These are phyloP conservation scores for Spodoptera litura DNA, from an alignment of 1,140 invertebrate species.

Conservation along the genomic window DNA sequence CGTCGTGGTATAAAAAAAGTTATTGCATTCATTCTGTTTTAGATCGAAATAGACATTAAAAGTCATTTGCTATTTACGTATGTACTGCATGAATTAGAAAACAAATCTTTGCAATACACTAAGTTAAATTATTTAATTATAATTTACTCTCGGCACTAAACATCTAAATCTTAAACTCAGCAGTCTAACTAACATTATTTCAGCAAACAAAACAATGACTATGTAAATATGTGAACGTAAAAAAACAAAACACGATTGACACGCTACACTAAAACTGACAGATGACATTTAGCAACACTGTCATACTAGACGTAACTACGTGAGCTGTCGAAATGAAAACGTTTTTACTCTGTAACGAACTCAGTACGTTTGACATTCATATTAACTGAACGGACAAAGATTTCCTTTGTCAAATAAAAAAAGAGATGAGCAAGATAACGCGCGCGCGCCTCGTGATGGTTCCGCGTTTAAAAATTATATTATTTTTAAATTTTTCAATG, in stretches of 20 bases:
- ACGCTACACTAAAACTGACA: slow-evolving; percentile 24
- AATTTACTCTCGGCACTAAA: no score
- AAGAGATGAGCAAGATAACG: background rate
- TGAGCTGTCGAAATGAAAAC: slow-evolving; percentile 31
- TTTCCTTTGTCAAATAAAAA: slow-evolving; percentile 42
- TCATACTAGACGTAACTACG: background rate
- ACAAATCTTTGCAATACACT: no score
- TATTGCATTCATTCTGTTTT: no score
- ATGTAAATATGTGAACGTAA: background rate
- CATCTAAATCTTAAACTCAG: no score
- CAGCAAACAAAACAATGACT: background rate
- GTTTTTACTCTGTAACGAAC: slow-evolving; percentile 39
- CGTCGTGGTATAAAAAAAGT: no score
- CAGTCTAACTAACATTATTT: background rate
- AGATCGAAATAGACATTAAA: no score
- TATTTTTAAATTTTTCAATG: no score
- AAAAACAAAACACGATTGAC: slow-evolving; percentile 10
- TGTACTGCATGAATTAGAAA: no score
- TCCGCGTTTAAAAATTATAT: no score
- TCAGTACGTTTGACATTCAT: slow-evolving; percentile 34
- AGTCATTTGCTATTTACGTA: no score
- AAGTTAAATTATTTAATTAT: no score
- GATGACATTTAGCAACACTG: slow-evolving; percentile 32
- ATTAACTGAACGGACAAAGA: slow-evolving; percentile 16
- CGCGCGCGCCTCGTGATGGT: background rate